Percentiles rank a stretch among this genome's conserved stretches.
phyloP scores from a whole-genome alignment of 2,797 vertebrate genomes.

The Falco peregrinus region DNA sequence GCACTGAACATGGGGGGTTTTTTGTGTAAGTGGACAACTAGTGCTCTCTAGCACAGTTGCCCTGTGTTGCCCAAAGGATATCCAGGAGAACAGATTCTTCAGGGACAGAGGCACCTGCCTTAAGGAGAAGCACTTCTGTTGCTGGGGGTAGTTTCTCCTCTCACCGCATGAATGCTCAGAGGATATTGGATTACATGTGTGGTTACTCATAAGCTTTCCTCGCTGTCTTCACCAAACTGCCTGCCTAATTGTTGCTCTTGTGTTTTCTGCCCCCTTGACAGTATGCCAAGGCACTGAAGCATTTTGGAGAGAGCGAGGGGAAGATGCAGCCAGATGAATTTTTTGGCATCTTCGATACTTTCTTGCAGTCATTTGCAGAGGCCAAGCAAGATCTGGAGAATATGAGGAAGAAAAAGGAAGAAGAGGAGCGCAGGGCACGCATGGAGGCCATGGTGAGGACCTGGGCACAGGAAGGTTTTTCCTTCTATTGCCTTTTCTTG shows the following conservation, averaged over 20 bases:
- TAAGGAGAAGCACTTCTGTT: background rate
- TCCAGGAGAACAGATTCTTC: background rate
- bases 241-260: slow-evolving; percentile 27
- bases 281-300: slow-evolving; percentile 91
- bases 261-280: slow-evolving; percentile 62
- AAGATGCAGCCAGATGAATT: slow-evolving; percentile 98
- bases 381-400: slow-evolving; percentile 94
- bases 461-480: background rate
- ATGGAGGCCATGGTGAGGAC: slow-evolving; percentile 94
- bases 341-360: slow-evolving; percentile 97
- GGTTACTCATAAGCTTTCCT: background rate
- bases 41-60: background rate
- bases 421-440: slow-evolving; percentile 91
- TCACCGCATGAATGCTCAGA: background rate
- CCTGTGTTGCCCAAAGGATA: background rate
- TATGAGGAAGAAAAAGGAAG: slow-evolving; percentile 95
- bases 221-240: background rate
- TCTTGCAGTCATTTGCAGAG: slow-evolving; percentile 92
- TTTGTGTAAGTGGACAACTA: background rate
- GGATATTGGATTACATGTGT: background rate
- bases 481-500: background rate
- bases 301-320: slow-evolving; percentile 92
- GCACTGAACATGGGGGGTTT: background rate
- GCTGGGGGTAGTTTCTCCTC: background rate
- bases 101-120: background rate